A percentile compares a stretch with the other conserved stretches of the same genome.
Conservation (phyloP, 53 echinoderm and acorn worm genomes). For the Holothuria scabra region DNA sequence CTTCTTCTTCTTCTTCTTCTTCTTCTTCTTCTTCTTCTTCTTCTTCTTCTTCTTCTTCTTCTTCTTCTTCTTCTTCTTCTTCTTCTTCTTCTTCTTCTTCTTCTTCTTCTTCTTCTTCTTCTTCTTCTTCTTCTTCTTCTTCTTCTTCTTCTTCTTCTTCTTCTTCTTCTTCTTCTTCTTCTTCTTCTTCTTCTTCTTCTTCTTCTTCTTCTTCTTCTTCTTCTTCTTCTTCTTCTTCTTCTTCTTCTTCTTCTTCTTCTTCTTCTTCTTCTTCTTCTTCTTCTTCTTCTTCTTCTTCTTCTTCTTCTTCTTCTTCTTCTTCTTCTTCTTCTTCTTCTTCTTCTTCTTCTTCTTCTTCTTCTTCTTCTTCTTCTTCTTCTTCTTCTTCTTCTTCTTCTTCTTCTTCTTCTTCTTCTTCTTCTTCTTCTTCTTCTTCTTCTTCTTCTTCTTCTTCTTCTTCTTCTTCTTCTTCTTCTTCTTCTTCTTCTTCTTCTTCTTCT, state of each 20-base stretch:
- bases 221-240: not conserved
- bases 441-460: slow-evolving; percentile 12
- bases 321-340: slow-evolving; percentile 12
- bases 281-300: slow-evolving; percentile 12
- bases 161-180: slow-evolving; percentile 12
- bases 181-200: slow-evolving; percentile 12
- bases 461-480: slow-evolving; percentile 12
- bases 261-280: slow-evolving; percentile 12
- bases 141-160: slow-evolving; percentile 12
- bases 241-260: slow-evolving; percentile 5
- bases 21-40: slow-evolving; percentile 12
- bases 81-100: slow-evolving; percentile 12
- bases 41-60: slow-evolving; percentile 12
- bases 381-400: slow-evolving; percentile 12
- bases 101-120: slow-evolving; percentile 12
- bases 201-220: slow-evolving; percentile 12
- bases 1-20: slow-evolving; percentile 12
- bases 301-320: slow-evolving; percentile 12
- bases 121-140: slow-evolving; percentile 12
- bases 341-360: slow-evolving; percentile 12
- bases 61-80: slow-evolving; percentile 12
- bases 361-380: slow-evolving; percentile 12
- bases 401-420: slow-evolving; percentile 12
- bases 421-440: slow-evolving; percentile 12
- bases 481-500: slow-evolving; percentile 12